Base-by-base conservation (phyloP, 2,888 invertebrate genomes). In the Fabriciana adippe region DNA sequence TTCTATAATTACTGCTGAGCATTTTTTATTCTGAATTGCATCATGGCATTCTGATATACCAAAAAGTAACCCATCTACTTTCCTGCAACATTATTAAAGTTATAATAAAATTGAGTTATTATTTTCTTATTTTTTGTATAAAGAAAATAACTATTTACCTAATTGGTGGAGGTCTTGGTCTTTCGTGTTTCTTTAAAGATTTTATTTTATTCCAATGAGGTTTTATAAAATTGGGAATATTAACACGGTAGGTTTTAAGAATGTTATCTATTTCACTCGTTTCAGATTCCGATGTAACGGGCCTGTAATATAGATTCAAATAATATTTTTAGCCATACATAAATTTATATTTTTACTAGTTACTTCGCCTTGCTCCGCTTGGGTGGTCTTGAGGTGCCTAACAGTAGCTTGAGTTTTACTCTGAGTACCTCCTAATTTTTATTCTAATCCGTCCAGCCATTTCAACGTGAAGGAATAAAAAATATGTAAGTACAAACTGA, bases 1-100 rank as follows among this genome's bases (percentile, higher is more conserved):
- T 73, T 93, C 93, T 63, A 93, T 74, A 2, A 93, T 73, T 8
- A 93, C 73, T 45, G 83, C 90, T 13, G 84, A 79, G 76, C 92
- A 89, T 68, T 82, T 65, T 41, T 74, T 75, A 55, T 68, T 81
- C 69, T 81, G 67, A 54, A 90, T 65, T 15, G 81, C 74, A 71
- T 75, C 75, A 31, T 64, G 77, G 66, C 91, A 89, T 76, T 89
- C 84, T 69, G 83, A 81, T 68, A 91, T 79, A 16, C 93, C 93
- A 80, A 92, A 88, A 47, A 88, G 64, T 3, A 93, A 75, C 0
- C 89, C 92, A 1, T 85, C 76, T 1, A 86, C 79, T 79, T 81
- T 89, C 56, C 92, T 92, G 85, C 41, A 82, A 87, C 69, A 55
- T 70, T 67, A 64, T 69, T 51, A 62, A 69, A 18, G 53, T 13